Conservation (phyloP, 2,113 vertebrate species). For the Morone chrysops region DNA sequence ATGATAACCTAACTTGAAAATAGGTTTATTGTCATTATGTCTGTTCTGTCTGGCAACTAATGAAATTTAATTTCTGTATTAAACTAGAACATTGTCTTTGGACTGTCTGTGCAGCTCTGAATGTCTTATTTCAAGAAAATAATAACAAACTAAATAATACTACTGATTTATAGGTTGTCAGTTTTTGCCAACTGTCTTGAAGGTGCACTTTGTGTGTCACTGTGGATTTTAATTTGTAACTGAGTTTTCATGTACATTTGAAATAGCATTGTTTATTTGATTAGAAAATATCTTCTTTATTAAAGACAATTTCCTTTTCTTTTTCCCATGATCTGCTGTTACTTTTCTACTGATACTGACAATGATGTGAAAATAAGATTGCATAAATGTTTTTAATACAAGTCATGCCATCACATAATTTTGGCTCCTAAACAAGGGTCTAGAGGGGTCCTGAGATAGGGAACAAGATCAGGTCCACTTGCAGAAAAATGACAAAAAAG, state of each 20-base stretch:
- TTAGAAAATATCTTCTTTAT: conserved; percentile 25
- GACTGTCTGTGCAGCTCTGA: conserved; percentile 3
- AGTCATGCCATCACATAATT: not conserved
- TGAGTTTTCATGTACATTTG: not conserved
- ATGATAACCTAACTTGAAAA: conserved; percentile 9
- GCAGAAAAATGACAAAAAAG: not conserved
- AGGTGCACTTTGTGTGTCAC: not conserved
- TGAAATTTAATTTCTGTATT: not conserved
- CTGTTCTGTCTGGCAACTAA: not conserved
- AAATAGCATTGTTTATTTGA: conserved; percentile 30
- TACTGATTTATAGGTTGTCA: conserved; percentile 42
- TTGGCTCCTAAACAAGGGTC: not conserved
- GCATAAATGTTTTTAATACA: not conserved
- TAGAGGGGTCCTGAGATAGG: not conserved
- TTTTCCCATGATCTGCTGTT: not conserved
- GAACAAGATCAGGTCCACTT: not conserved
- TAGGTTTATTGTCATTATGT: conserved; percentile 18
- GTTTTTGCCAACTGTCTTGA: conserved; percentile 5
- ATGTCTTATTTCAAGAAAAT: conserved; percentile 5
- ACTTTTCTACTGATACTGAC: not conserved
- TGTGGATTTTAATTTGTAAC: conserved; percentile 21
- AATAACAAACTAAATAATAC: conserved; percentile 13
- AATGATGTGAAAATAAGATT: not conserved
- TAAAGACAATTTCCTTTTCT: conserved; percentile 19
- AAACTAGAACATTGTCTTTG: not conserved